These are phyloP conservation scores for Taenioides sp. DNA, from an alignment of 2,797 vertebrate species.

Conservation along the genomic window DNA sequence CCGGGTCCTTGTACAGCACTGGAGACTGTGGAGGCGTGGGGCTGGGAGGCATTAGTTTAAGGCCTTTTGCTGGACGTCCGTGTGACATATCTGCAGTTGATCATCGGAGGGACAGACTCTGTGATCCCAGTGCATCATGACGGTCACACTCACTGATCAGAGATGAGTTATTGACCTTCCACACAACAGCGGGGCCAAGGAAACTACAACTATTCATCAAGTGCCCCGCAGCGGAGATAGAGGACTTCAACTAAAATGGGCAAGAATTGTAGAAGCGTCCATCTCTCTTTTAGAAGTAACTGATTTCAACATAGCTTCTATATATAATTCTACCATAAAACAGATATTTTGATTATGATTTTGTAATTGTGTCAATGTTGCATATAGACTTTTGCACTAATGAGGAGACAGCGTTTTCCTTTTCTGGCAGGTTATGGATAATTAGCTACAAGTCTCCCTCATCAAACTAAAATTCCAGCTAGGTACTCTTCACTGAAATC, in stretches of 20 bases:
- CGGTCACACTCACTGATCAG: slow-evolving; percentile 72
- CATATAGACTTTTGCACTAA: too few species aligned
- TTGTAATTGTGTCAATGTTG: background rate
- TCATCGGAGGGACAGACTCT: slow-evolving; percentile 60
- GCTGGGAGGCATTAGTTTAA: slow-evolving; percentile 63
- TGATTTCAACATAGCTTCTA: background rate
- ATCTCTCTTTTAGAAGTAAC: slow-evolving; percentile 9
- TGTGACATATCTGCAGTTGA: slow-evolving; percentile 63
- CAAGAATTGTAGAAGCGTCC: slow-evolving; percentile 46
- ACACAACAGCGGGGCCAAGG: slow-evolving; percentile 60
- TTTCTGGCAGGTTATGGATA: too few species aligned
- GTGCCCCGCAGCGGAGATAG: slow-evolving; percentile 50
- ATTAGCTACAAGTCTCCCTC: too few species aligned
- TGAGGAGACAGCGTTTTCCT: too few species aligned
- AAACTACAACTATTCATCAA: slow-evolving; percentile 72
- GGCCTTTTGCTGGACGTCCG: slow-evolving; percentile 48
- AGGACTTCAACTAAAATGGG: slow-evolving; percentile 48
- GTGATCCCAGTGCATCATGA: slow-evolving; percentile 65
- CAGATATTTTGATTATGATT: background rate
- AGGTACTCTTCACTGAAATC: too few species aligned
- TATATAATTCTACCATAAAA: background rate
- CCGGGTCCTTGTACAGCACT: slow-evolving; percentile 14
- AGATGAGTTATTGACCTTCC: slow-evolving; percentile 78
- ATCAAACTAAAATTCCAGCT: too few species aligned
- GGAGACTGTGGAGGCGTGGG: slow-evolving; percentile 45